Evolutionary conservation across 2,113 vertebrate species (phyloP), one percentile per base, ranked within the genome.

Genomic region (Dendropsophus ebraccatus): DNA sequence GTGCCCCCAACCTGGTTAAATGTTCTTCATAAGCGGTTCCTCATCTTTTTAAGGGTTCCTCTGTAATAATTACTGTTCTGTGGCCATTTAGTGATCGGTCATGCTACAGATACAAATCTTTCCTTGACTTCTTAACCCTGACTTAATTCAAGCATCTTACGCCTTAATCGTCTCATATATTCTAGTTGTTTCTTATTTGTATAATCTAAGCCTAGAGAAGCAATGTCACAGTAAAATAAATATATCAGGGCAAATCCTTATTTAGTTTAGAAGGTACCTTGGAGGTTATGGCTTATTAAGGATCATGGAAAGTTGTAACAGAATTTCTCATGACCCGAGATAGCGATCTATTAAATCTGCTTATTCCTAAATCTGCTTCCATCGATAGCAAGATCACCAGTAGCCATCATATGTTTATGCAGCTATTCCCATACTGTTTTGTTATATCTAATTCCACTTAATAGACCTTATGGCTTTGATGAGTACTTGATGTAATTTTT

Each of bases 401-500:
- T 75, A 75, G n/a, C 47, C 25, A 49, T 50, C 5, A 10, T 25
- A 30, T 17, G 45, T 76, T 76, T 76, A 76, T 10, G 52, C 9
- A 76, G 6, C 28, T 16, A 3, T 76, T 52, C 50, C 8, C 28
- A 54, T 77, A 25, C n/a, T 41, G 21, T 58, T 58, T 62, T 19
- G 19, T 78, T 62, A 45, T 41, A 45, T 80, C 13, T 5, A 12
- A 62, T 62, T 62, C 35, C 23, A 45, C 10, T 80, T 79, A 25
- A 21, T 52, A 60, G 49, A 25, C 54, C 77, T 1, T 54, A 45
- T 65, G 56, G 56, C 60, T 81, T 25, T 35, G 56, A 81, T 81
- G 41, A 80, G 56, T 19, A 37, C 37, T 28, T 65, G 37, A 30
- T 45, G 23, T 47, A 62, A 52, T 81, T 65, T 62, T 28, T 37